Percentiles rank a stretch among this genome's conserved stretches.
These are phyloP conservation scores for Platorchestia sp. DNA, from an alignment of 1,140 invertebrate genomes.

Conservation along the genomic window DNA sequence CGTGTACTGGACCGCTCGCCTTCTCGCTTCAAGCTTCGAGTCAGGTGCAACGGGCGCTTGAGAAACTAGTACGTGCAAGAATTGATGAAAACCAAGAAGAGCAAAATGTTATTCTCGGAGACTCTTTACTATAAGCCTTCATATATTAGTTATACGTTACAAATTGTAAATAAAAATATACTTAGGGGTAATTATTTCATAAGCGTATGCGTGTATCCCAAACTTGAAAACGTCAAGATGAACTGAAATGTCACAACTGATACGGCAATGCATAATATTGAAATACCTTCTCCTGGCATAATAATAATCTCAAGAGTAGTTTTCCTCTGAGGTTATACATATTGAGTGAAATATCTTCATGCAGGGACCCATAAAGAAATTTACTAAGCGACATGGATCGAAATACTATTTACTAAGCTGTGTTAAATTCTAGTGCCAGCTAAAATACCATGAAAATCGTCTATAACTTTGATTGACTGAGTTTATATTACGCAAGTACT, in stretches of 20 bases:
- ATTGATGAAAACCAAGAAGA: background rate
- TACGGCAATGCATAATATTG: background rate
- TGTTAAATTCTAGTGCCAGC: background rate
- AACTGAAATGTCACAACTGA: background rate
- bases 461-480: background rate
- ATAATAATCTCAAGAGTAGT: background rate
- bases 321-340: background rate
- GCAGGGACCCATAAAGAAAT: background rate
- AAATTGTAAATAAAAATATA: background rate
- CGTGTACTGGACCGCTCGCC: conserved; percentile 48
- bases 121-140: background rate
- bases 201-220: background rate
- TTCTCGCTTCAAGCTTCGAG: conserved; percentile 47
- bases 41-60: conserved; percentile 36
- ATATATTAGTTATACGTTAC: background rate
- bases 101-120: background rate
- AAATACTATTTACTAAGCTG: background rate
- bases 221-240: background rate
- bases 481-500: background rate
- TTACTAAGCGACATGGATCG: background rate
- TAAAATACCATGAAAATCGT: background rate
- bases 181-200: background rate
- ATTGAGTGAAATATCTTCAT: background rate
- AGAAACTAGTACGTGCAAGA: conserved; percentile 25
- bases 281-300: background rate